Conservation (phyloP, 2,888 invertebrate genomes). For the Lysandra coridon region DNA sequence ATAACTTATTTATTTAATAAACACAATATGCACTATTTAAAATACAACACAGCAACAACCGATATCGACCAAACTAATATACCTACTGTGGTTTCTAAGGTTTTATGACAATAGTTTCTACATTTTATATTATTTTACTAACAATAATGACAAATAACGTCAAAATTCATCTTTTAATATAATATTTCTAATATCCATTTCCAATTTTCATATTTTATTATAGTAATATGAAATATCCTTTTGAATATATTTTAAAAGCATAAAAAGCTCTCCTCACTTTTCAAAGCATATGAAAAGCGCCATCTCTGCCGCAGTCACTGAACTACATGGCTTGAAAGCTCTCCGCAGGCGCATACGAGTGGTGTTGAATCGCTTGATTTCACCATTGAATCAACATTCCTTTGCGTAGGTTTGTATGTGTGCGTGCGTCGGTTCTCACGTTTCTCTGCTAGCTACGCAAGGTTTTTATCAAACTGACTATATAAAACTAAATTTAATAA, state of each 20-base stretch:
- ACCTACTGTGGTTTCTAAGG: neutral
- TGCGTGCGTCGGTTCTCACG: constrained; percentile 72
- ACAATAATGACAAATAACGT: neutral
- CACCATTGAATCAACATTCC: constrained; percentile 80
- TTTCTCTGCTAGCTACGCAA: constrained; percentile 44
- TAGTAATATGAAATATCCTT: neutral
- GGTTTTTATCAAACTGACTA: constrained; percentile 59
- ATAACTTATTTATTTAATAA: neutral
- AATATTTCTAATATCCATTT: neutral
- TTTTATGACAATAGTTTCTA: neutral
- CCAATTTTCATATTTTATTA: neutral
- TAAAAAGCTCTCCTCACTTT: constrained; percentile 49
- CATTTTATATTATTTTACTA: neutral
- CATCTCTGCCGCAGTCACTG: constrained; percentile 59
- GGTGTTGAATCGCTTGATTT: constrained; percentile 74
- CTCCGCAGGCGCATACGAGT: constrained; percentile 62
- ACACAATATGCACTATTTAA: constrained; percentile 41
- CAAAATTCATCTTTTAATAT: neutral
- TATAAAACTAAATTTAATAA: constrained; percentile 41
- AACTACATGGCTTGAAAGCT: constrained; percentile 67
- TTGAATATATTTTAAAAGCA: neutral
- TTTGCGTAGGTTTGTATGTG: constrained; percentile 72
- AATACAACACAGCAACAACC: constrained; percentile 35
- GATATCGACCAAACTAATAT: neutral
- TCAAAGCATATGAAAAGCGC: constrained; percentile 49